Percentiles rank a stretch among this genome's conserved stretches.
Conservation (phyloP, 2,113 vertebrate genomes). For the Bufo bufo region DNA sequence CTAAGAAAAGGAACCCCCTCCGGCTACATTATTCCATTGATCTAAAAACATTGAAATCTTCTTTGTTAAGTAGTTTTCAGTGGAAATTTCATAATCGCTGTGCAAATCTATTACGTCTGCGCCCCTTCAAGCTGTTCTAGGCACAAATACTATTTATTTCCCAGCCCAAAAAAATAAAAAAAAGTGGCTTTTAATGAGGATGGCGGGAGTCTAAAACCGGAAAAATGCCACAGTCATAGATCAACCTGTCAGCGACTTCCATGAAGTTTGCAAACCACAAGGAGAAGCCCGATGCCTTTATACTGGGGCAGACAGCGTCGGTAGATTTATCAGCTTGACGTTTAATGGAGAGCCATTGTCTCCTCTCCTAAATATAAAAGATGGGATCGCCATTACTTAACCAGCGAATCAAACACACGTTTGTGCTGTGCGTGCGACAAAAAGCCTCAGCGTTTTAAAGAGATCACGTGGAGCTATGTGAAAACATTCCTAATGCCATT, state of each 20-base stretch:
- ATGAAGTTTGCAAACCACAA: conserved; percentile 14
- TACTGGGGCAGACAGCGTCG: not conserved
- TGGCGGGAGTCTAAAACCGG: conserved; percentile 17
- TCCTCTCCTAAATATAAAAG: not conserved
- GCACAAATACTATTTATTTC: conserved; percentile 51
- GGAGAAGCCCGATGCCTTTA: not conserved
- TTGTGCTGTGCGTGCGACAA: not conserved
- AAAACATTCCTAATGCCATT: too few relatives aligned
- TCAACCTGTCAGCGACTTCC: conserved; percentile 37
- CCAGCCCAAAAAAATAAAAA: not conserved
- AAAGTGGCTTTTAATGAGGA: conserved; percentile 40
- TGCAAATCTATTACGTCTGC: conserved; percentile 64
- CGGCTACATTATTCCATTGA: conserved; percentile 77
- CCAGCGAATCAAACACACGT: not conserved
- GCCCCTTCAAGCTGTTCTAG: conserved; percentile 64
- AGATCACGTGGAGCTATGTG: too few relatives aligned
- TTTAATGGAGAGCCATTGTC: not conserved
- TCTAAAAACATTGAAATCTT: conserved; percentile 79
- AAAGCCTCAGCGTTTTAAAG: too few relatives aligned
- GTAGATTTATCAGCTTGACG: not conserved
- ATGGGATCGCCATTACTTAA: not conserved
- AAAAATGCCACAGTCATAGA: conserved; percentile 54
- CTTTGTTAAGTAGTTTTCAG: conserved; percentile 76
- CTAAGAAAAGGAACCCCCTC: conserved; percentile 72
- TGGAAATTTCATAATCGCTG: conserved; percentile 72